Evolutionary conservation across 2,888 invertebrate genomes (phyloP).

Genomic region (Tyria jacobaeae): DNA sequence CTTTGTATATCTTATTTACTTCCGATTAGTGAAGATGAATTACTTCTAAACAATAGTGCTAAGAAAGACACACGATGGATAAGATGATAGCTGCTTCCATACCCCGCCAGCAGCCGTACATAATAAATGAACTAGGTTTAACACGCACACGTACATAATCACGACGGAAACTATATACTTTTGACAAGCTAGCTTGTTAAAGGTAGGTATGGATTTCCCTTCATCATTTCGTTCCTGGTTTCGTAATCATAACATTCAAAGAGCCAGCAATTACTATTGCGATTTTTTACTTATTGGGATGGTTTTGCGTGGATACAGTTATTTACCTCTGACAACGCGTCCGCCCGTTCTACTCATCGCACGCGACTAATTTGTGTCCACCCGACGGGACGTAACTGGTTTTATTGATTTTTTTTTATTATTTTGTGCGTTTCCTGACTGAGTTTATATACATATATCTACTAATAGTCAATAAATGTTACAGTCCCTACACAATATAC

Average conservation of each 20-base stretch:
- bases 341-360: constrained; percentile 31
- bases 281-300: constrained; percentile 51
- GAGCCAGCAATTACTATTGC: constrained; percentile 56
- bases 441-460: constrained; percentile 3
- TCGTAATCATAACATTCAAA: constrained; percentile 58
- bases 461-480: not conserved
- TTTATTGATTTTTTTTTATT: constrained; percentile 7
- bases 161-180: too few relatives aligned
- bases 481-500: too few relatives aligned
- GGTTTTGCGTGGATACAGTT: constrained; percentile 41
- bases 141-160: too few relatives aligned
- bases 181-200: constrained; percentile 28
- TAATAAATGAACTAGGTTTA: too few relatives aligned
- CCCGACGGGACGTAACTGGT: constrained; percentile 9
- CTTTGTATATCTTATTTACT: too few relatives aligned
- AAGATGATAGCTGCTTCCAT: too few relatives aligned
- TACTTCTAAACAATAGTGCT: too few relatives aligned
- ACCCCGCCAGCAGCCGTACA: too few relatives aligned
- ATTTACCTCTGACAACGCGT: constrained; percentile 55
- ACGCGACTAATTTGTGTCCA: constrained; percentile 40
- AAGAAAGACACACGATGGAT: too few relatives aligned
- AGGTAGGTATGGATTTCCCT: constrained; percentile 42
- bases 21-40: too few relatives aligned
- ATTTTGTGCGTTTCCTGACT: not conserved
- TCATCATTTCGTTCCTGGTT: constrained; percentile 51